Conservation (phyloP, 2,797 vertebrate genomes). For the Poeciliopsis paucimaculata region DNA sequence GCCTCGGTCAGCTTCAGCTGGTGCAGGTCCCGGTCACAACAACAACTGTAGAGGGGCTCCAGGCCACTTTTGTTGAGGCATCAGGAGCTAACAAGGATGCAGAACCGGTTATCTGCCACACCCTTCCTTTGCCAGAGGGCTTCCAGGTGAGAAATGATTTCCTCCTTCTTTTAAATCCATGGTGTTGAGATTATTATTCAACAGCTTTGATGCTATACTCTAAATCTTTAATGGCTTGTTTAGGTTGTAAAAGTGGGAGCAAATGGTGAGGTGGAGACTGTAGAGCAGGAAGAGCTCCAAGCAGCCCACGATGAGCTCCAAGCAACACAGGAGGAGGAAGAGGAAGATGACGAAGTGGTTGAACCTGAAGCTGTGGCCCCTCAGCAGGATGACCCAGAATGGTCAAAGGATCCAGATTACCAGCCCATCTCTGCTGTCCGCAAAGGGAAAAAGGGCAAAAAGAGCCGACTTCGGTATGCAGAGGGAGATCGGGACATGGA, state of each 20-base stretch:
- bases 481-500: slow-evolving; percentile 97
- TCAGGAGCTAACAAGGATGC: slow-evolving; percentile 85
- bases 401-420: slow-evolving; percentile 97
- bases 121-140: slow-evolving; percentile 94
- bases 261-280: slow-evolving; percentile 96
- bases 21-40: slow-evolving; percentile 94
- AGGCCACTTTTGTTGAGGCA: slow-evolving; percentile 90
- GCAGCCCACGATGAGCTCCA: slow-evolving; percentile 81
- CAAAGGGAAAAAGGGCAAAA: slow-evolving; percentile 95
- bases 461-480: slow-evolving; percentile 95
- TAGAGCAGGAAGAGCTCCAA: slow-evolving; percentile 93
- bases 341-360: slow-evolving; percentile 69
- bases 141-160: slow-evolving; percentile 83
- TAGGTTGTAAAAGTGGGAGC: slow-evolving; percentile 97
- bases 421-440: slow-evolving; percentile 86
- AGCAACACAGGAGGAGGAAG: slow-evolving; percentile 37
- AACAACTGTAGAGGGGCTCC: slow-evolving; percentile 90
- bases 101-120: slow-evolving; percentile 97
- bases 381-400: slow-evolving; percentile 87
- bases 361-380: slow-evolving; percentile 76
- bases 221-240: slow-evolving; percentile 1
- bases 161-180: neutral
- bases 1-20: slow-evolving; percentile 94
- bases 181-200: neutral
- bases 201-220: neutral